These are phyloP conservation scores for Nephrotoma appendiculata DNA, from an alignment of 2,888 invertebrate species.

Conservation along the genomic window DNA sequence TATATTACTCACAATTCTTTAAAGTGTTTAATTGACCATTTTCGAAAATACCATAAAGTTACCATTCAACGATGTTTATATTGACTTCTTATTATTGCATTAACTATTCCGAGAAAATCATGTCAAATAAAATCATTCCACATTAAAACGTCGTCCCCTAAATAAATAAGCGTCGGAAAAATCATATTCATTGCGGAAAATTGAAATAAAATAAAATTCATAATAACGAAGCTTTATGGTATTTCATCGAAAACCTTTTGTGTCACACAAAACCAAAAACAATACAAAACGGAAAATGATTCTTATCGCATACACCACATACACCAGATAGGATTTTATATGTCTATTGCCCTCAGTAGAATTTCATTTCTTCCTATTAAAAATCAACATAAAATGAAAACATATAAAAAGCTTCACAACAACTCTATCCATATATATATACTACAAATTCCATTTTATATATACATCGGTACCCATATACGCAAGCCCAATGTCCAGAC, in stretches of 20 bases:
- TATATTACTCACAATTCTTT: too few relatives aligned
- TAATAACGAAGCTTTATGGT: neutral
- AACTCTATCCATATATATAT: neutral
- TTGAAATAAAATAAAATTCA: neutral
- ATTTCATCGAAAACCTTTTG: neutral
- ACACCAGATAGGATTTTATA: neutral
- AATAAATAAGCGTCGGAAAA: neutral
- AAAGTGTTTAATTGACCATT: too few relatives aligned
- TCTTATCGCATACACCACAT: neutral
- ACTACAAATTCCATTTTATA: neutral
- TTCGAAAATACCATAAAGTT: too few relatives aligned
- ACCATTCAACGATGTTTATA: too few relatives aligned
- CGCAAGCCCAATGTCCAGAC: neutral
- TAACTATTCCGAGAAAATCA: too few relatives aligned
- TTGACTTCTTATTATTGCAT: too few relatives aligned
- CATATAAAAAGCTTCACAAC: neutral
- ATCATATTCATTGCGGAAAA: neutral
- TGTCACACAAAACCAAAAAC: neutral
- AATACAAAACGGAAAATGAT: neutral
- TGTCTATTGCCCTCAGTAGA: neutral
- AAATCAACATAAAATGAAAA: neutral
- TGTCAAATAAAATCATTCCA: too few relatives aligned
- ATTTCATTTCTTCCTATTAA: neutral
- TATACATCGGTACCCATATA: neutral
- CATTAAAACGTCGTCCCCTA: neutral